Evolutionary conservation across 2,888 invertebrate species (phyloP), one percentile per base, ranked within the genome.

Genomic region (Apantesis nais): DNA sequence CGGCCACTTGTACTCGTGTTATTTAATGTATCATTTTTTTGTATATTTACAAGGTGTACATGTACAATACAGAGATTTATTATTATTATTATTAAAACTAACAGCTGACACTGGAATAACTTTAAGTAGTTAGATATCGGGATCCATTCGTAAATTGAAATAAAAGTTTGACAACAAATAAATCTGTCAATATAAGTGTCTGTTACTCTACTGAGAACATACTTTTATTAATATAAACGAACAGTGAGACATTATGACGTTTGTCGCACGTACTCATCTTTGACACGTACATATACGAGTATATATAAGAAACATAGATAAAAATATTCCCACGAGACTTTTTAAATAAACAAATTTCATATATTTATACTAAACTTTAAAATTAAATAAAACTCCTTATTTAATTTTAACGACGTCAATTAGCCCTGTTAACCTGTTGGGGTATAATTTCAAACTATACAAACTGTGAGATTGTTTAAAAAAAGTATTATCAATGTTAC

Each of bases 201-300:
- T 58, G 29, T 58, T 58, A 14, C 4, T 25, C 9, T 14, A 58
- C 25, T 16, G 25, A 55, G 4, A 55, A 55, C 55, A 25, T 12
- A 29, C 16, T 16, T 16, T 29, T 14, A 5, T 14, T 41, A 62
- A 62, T 25, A 41, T 14, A 12, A 19, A n/a, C 37, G 41, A 9
- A 29, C 41, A 29, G 14, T 34, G 48, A 14, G 14, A 52, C 52
- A 34, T 65, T 65, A 39, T 37, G 39, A 55, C 5, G 39, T 66
- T 68, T 72, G 72, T 72, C 72, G 62, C 72, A 72, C 72, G 72
- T 72, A 68, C 72, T 31, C 66, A 72, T 72, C 69, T 68, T 44
- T 41, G 52, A 64, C n/a, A 52, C 48, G 61, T n/a, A 44, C 22
- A 22, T 19, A 62, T n/a, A 39, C 66, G 58, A 52, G n/a, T 52